Percentiles rank a stretch among this genome's conserved stretches.
phyloP scores from a whole-genome alignment of 92 coral and sea anemone genomes.

The Plumapathes pennacea region DNA sequence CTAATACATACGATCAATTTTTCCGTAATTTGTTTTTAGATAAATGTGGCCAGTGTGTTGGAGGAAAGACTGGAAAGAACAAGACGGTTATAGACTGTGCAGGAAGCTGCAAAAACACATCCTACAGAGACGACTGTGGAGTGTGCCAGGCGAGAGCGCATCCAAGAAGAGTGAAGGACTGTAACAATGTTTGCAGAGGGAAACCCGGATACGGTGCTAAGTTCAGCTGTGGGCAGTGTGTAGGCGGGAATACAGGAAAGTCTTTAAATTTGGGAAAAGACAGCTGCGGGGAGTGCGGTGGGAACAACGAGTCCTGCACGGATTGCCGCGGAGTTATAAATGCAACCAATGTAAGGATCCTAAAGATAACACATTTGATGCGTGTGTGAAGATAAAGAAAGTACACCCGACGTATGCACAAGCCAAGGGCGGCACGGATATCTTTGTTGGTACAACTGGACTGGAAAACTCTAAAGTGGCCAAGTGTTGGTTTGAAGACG shows the following conservation, averaged over 20 bases:
- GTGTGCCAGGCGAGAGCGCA: slow-evolving; percentile 5
- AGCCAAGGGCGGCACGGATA: slow-evolving; percentile 2
- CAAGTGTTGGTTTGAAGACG: neutral
- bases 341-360: slow-evolving; percentile 31
- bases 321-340: slow-evolving; percentile 47
- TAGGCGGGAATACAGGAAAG: slow-evolving; percentile 31
- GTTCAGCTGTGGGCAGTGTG: slow-evolving; percentile 18
- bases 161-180: neutral
- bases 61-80: neutral
- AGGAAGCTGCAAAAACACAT: neutral
- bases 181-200: slow-evolving; percentile 14
- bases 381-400: slow-evolving; percentile 13
- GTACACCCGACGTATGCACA: slow-evolving; percentile 15
- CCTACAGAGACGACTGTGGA: slow-evolving; percentile 5
- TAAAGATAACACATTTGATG: slow-evolving; percentile 29
- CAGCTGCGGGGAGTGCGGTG: slow-evolving; percentile 52
- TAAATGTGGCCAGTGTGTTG: slow-evolving; percentile 10
- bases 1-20: no score
- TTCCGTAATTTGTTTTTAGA: slow-evolving; percentile 7
- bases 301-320: slow-evolving; percentile 41
- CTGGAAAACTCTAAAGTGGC: no score
- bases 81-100: slow-evolving; percentile 1
- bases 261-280: slow-evolving; percentile 6
- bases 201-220: slow-evolving; percentile 13
- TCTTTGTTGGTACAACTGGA: slow-evolving; percentile 20